Evolutionary conservation across 2,888 invertebrate genomes (phyloP).

Genomic region (Chymomyza procnemis): DNA sequence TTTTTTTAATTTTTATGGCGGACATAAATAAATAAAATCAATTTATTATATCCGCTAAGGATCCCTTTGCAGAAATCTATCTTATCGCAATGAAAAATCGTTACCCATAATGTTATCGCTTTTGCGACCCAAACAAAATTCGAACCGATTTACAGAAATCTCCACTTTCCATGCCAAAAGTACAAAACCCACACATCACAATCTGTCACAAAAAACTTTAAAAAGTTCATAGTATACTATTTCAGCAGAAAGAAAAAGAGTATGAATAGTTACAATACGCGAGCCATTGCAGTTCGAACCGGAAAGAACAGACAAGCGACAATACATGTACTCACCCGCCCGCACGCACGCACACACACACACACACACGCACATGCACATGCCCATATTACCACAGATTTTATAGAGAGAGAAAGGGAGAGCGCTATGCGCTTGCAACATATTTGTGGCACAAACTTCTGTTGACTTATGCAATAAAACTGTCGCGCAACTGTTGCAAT

Average conservation of each 20-base stretch:
- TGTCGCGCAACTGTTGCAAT: constrained; percentile 66
- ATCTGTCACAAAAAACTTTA: constrained; percentile 5
- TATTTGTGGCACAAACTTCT: constrained; percentile 62
- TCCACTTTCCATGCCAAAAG: too few species aligned
- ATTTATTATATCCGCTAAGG: too few species aligned
- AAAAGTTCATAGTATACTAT: constrained; percentile 12
- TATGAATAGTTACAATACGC: constrained; percentile 20
- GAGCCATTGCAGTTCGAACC: constrained; percentile 28
- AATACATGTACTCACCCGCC: not conserved
- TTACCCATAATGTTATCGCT: too few species aligned
- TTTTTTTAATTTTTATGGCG: too few species aligned
- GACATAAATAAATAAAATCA: too few species aligned
- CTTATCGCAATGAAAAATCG: too few species aligned
- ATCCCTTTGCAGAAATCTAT: too few species aligned
- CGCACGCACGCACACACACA: not conserved
- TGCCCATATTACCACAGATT: not conserved
- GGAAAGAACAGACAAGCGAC: constrained; percentile 20
- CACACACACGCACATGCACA: not conserved
- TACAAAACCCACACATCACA: too few species aligned
- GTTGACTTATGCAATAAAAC: constrained; percentile 73
- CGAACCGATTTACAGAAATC: too few species aligned
- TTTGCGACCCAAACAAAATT: too few species aligned
- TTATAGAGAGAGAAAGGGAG: not conserved
- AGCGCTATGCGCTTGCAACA: constrained; percentile 11
- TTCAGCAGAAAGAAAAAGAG: constrained; percentile 4